Evolutionary conservation across 2,113 vertebrate genomes (phyloP).

Genomic region (Rhabdomys dilectus): DNA sequence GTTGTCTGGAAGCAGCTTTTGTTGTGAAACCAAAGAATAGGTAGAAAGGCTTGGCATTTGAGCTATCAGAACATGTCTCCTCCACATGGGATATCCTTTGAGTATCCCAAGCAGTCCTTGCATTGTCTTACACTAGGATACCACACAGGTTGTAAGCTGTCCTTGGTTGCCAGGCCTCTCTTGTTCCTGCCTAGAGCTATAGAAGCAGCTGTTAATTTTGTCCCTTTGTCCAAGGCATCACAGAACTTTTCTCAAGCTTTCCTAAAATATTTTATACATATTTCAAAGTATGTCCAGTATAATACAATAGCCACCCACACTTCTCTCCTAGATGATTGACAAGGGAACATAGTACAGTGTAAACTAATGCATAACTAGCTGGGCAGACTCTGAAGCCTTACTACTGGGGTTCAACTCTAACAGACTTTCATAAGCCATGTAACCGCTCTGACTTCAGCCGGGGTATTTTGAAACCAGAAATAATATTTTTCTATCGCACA

Average conservation of each 20-base stretch:
- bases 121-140: background rate
- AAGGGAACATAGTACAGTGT: background rate
- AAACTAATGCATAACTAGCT: rapidly evolving
- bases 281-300: background rate
- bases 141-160: too few species aligned
- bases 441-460: background rate
- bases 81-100: background rate
- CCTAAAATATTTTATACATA: background rate
- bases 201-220: rapidly evolving
- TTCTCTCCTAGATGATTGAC: background rate
- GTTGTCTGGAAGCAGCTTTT: background rate
- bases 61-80: background rate
- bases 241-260: background rate
- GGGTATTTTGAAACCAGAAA: too few species aligned
- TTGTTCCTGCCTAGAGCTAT: background rate
- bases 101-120: background rate
- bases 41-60: background rate
- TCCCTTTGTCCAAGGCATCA: background rate
- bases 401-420: background rate
- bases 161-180: too few species aligned
- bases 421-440: background rate
- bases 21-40: background rate
- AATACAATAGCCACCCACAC: background rate
- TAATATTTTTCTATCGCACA: background rate
- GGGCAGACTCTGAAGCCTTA: too few species aligned